Base-by-base conservation (phyloP, 2,113 vertebrate species). In the Dicaeum eximium region DNA sequence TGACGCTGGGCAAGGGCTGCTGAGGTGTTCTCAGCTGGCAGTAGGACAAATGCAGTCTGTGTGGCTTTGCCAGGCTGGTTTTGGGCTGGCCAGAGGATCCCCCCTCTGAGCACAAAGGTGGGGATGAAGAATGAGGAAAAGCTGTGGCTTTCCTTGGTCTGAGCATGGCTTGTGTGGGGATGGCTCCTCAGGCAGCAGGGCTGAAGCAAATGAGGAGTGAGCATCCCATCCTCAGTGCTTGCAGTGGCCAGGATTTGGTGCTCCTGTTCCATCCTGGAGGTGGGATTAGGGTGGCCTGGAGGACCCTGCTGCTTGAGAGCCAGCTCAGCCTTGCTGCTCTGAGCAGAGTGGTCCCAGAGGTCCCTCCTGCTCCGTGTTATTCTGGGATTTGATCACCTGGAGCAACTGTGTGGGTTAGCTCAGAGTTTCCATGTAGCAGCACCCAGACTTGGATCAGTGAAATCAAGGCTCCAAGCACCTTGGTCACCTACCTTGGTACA, bases 111-210 rank as follows among this genome's bases (percentile, higher is more conserved):
- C 42, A 35, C 0, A 0, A 35, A 56, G 48, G 35, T 90, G 51
- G 53, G 15, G 16, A 35, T 19, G 21, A 40, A 40, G 53, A 53
- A n/a, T 1, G 3, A 79, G 25, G 42, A 22, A n/a, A 40, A 79
- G 10, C 38, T 92, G 56, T 25, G 25, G 22, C 21, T 81, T 73
- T 78, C 71, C 79, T 74, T 37, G 47, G 38, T 38, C 30, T 62
- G 3, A 15, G 20, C 30, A 1, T 31, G 31, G 42, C 37, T 74
- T 1, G 2, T 2, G 3, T 53, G 42, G 15, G 3, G 53, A 48
- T 1, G 0, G 69, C 56, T 85, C 56, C 47, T 70, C 50, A 66
- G 48, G 40, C 45, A 74, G 11, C 27, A 65, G 28, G 9, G 11
- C 2, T 11, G 44, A 79, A 83, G 40, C 25, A 58, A 57, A 18